Conservation (phyloP, 2,888 invertebrate species). For the Philopedon plagiatum region DNA sequence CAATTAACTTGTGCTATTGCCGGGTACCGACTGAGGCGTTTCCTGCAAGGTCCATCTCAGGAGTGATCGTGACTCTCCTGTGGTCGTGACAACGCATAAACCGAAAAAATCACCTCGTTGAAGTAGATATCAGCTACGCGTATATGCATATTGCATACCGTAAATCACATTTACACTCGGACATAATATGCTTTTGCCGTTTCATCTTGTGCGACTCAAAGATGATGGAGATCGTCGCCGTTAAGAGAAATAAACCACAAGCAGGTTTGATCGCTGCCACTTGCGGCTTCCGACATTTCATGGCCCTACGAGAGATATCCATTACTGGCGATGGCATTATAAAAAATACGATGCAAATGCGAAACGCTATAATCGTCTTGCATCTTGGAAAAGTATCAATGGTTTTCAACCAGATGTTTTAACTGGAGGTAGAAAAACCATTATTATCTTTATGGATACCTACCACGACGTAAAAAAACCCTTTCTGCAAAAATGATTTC, state of each 20-base stretch:
- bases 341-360: slow-evolving; percentile 55
- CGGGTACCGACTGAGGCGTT: slow-evolving; percentile 62
- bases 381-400: not conserved
- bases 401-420: not conserved
- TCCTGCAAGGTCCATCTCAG: slow-evolving; percentile 60
- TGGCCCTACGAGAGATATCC: slow-evolving; percentile 62
- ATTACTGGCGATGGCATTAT: slow-evolving; percentile 62
- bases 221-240: slow-evolving; percentile 50
- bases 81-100: slow-evolving; percentile 66
- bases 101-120: slow-evolving; percentile 62
- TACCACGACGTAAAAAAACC: not conserved
- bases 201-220: slow-evolving; percentile 35
- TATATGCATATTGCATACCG: slow-evolving; percentile 62
- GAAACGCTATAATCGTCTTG: slow-evolving; percentile 47
- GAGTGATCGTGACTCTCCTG: slow-evolving; percentile 65
- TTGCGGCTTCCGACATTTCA: slow-evolving; percentile 65
- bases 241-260: slow-evolving; percentile 56
- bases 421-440: not conserved
- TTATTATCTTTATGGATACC: not conserved
- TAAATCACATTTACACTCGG: slow-evolving; percentile 49
- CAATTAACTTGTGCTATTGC: slow-evolving; percentile 64
- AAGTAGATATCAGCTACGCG: slow-evolving; percentile 64
- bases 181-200: slow-evolving; percentile 21
- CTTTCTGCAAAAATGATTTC: not conserved
- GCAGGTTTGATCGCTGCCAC: slow-evolving; percentile 62